Base-by-base conservation (phyloP, 2,797 vertebrate species). In the Coendou prehensilis region DNA sequence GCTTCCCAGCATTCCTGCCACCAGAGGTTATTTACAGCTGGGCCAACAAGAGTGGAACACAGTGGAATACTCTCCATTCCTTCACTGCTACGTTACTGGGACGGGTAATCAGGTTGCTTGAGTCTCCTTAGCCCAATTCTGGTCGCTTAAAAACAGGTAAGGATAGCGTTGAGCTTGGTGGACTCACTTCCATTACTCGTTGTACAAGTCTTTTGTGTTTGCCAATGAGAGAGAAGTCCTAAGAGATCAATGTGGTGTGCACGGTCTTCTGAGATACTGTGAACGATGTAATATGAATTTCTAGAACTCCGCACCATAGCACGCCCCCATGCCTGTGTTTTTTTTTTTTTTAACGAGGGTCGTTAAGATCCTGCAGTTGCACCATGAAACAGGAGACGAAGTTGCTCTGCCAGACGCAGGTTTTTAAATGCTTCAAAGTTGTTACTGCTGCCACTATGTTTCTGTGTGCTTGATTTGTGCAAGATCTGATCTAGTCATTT, bases 401-500 rank as follows among this genome's bases (percentile, higher is more conserved):
- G 15, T 26, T 37, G 10, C 67, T 37, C 87, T 4, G 33, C 54
- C 75, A 59, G 84, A 20, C 6, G 2, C 6, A 59, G 54, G 47
- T 18, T 64, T 89, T 91, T 91, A 95, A 41, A 61, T 26, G 9
- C 93, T 50, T 93, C 93, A 23, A 9, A 82, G 73, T 82, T 6
- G 86, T 67, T 89, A 41, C 18, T 67, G 95, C 76, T 57, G 86
- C 57, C 92, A 37, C 67, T 3, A 1, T 56, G 23, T 76, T 50
- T 56, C 57, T 4, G 26, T 47, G 23, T 54, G 33, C 87, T 86
- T 28, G 76, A 10, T 71, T 54, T 69, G 80, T 67, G 84, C 81
- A 61, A 28, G 67, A 52, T 85, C 93, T 52, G 95, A 89, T 96
- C 96, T 95, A 88, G 93, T 95, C 95, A 75, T 57, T 92, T 94